A percentile compares a stretch with the other conserved stretches of the same genome.
Conservation (phyloP, 2,888 invertebrate species). For the Schizotus pectinicornis region DNA sequence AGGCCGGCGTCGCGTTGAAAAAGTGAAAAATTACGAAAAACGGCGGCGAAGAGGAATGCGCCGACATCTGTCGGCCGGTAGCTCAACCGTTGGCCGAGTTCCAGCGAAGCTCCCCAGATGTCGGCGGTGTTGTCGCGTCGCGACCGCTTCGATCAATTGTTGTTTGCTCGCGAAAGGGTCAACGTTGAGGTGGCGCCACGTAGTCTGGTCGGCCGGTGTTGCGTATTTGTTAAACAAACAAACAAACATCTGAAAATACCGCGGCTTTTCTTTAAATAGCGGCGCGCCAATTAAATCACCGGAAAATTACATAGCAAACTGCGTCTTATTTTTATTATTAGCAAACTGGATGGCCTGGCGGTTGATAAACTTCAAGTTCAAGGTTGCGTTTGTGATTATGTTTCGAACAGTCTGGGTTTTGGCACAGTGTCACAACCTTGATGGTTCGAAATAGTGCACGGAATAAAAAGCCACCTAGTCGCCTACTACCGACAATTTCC, state of each 20-base stretch:
- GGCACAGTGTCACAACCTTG: conserved; percentile 25
- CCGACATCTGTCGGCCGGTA: too few species aligned
- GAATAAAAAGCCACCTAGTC: not conserved
- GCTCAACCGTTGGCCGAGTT: too few species aligned
- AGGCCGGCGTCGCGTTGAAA: not conserved
- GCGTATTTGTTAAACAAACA: too few species aligned
- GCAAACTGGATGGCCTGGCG: conserved; percentile 43
- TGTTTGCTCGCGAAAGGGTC: too few species aligned
- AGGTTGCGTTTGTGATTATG: conserved; percentile 46
- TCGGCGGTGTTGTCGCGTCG: too few species aligned
- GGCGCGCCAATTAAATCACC: not conserved
- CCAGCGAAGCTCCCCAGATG: too few species aligned
- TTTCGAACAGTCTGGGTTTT: conserved; percentile 23
- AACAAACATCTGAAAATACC: too few species aligned
- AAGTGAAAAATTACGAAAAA: not conserved
- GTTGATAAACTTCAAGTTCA: conserved; percentile 58
- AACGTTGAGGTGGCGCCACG: too few species aligned
- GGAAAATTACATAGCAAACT: conserved; percentile 26
- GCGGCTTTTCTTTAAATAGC: not conserved
- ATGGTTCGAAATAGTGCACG: conserved; percentile 19
- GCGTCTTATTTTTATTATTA: conserved; percentile 46
- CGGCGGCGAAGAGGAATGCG: not conserved
- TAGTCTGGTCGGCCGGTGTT: too few species aligned
- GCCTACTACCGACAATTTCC: not conserved
- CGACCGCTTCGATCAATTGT: too few species aligned